Percentiles rank a stretch among this genome's conserved stretches.
Conservation (phyloP, 2,113 vertebrate species). For the Helogale parvula region DNA sequence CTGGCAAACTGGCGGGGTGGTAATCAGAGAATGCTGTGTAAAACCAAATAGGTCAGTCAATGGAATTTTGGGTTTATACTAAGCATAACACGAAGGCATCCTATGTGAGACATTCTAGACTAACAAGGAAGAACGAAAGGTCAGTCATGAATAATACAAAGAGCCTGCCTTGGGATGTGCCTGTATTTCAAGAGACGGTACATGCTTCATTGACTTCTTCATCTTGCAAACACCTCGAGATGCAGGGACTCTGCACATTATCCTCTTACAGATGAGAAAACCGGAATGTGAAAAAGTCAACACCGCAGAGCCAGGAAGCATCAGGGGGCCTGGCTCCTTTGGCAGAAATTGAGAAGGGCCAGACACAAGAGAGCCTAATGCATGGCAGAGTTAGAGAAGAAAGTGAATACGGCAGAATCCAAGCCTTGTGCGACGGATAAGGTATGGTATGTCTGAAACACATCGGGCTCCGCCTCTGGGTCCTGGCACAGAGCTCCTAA, state of each 20-base stretch:
- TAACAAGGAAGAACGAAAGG: neutral
- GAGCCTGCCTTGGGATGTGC: fast-evolving
- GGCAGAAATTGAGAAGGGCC: fast-evolving
- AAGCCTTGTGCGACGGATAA: fast-evolving
- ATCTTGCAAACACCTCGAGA: neutral
- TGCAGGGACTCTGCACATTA: fast-evolving
- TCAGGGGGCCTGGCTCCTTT: neutral
- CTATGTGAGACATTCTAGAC: neutral
- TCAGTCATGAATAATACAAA: fast-evolving
- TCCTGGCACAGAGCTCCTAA: neutral
- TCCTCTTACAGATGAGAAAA: neutral
- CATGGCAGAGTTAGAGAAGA: fast-evolving
- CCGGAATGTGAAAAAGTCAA: neutral
- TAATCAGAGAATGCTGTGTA: fast-evolving
- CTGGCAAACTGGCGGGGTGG: fast-evolving
- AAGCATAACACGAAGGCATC: fast-evolving
- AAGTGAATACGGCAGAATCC: fast-evolving
- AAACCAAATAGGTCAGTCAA: neutral
- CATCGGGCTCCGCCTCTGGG: neutral
- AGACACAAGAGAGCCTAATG: fast-evolving
- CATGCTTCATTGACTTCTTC: fast-evolving
- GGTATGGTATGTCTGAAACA: fast-evolving
- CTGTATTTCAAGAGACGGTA: fast-evolving
- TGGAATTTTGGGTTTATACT: neutral
- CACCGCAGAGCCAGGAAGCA: fast-evolving